Percentiles rank a stretch among this genome's conserved stretches.
Conservation (phyloP, 1,140 invertebrate genomes). For the Pseudomyrmex cubaensis region DNA sequence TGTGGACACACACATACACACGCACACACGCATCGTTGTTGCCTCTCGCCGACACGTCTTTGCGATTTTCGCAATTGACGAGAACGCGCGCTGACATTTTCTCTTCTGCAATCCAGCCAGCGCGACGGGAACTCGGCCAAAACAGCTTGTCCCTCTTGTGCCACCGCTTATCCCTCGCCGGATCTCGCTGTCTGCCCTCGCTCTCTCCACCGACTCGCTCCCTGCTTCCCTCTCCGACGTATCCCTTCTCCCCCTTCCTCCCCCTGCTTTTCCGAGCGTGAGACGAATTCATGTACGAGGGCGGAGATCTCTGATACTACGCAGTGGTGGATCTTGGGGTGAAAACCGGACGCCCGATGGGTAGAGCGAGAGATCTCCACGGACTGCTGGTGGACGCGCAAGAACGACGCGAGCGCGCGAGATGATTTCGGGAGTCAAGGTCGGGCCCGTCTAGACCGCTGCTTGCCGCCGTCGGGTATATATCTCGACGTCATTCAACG, state of each 20-base stretch:
- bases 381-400: background rate
- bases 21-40: constrained; percentile 15
- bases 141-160: constrained; percentile 32
- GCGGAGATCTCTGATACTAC: constrained; percentile 9
- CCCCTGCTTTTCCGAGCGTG: constrained; percentile 47
- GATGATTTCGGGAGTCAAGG: constrained; percentile 70
- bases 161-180: constrained; percentile 16
- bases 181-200: constrained; percentile 25
- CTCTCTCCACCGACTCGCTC: background rate
- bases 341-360: background rate
- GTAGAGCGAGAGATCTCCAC: background rate
- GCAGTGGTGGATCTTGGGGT: background rate
- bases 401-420: constrained; percentile 31
- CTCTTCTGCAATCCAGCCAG: constrained; percentile 15
- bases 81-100: constrained; percentile 58
- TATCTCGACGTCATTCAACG: constrained; percentile 55
- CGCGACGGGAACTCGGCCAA: constrained; percentile 61
- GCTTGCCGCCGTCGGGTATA: constrained; percentile 27
- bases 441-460: constrained; percentile 65
- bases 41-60: too few relatives aligned
- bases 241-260: background rate
- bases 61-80: constrained; percentile 39
- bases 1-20: background rate
- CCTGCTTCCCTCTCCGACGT: background rate
- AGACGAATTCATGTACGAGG: constrained; percentile 23